A percentile compares a stretch with the other conserved stretches of the same genome.
Conservation (phyloP, 2,888 invertebrate species). For the Mythimna loreyi region DNA sequence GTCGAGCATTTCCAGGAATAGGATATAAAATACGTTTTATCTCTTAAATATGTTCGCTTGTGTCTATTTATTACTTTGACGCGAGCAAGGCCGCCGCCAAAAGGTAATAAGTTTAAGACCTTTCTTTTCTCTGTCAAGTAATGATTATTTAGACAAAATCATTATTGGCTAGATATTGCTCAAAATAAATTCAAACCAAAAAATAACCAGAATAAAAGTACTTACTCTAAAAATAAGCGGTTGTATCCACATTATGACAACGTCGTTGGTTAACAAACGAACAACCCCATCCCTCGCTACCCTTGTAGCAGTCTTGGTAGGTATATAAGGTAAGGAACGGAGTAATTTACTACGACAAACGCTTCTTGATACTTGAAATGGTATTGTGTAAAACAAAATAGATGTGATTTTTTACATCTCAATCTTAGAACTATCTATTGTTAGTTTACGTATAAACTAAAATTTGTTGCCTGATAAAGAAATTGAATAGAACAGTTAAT, state of each 20-base stretch:
- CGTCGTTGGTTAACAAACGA: slow-evolving; percentile 83
- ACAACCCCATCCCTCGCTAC: slow-evolving; percentile 82
- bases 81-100: no score
- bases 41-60: no score
- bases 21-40: no score
- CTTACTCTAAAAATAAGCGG: neutral
- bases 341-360: slow-evolving; percentile 80
- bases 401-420: neutral
- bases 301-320: slow-evolving; percentile 77
- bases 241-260: slow-evolving; percentile 65
- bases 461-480: no score
- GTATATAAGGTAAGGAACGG: slow-evolving; percentile 85
- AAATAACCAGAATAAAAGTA: neutral
- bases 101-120: no score
- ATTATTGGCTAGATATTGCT: neutral
- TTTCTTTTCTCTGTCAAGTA: no score
- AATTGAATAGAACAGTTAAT: no score
- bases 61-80: no score
- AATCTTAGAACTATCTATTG: neutral
- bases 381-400: neutral
- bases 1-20: no score
- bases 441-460: no score
- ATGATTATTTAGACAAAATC: neutral
- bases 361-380: slow-evolving; percentile 69
- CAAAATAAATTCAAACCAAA: neutral